phyloP scores from a whole-genome alignment of 2,797 vertebrate genomes.

The Nothura maculosa region DNA sequence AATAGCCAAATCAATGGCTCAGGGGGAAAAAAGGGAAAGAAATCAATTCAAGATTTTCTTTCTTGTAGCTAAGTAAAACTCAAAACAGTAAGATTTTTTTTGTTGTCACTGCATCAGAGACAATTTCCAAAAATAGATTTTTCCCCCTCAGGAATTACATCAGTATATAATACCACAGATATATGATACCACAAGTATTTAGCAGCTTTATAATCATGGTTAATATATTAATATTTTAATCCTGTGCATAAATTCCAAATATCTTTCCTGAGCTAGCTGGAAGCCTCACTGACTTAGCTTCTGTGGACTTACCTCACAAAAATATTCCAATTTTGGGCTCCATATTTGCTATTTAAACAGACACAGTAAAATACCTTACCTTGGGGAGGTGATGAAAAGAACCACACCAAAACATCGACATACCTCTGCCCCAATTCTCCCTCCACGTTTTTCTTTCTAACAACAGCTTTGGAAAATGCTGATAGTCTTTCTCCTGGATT shows the following conservation, averaged over 20 bases:
- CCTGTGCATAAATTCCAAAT: neutral
- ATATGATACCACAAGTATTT: neutral
- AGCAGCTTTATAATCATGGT: neutral
- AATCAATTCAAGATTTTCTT: slow-evolving; percentile 5
- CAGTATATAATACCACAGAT: too few relatives aligned
- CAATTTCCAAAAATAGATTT: neutral
- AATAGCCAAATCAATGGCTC: slow-evolving; percentile 21
- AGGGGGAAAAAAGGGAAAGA: neutral
- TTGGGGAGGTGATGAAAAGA: too few relatives aligned
- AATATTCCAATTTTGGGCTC: neutral
- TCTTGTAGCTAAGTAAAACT: neutral
- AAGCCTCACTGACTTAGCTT: neutral
- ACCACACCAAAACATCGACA: neutral
- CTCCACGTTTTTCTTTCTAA: neutral
- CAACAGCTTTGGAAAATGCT: neutral
- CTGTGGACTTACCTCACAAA: neutral
- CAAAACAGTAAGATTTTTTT: neutral
- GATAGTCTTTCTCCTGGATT: neutral
- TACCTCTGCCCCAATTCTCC: too few relatives aligned
- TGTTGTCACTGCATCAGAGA: neutral
- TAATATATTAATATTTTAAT: neutral
- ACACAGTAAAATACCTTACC: neutral
- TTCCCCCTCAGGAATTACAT: neutral
- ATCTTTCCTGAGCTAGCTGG: neutral
- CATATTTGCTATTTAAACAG: neutral